Evolutionary conservation across 2,888 invertebrate species (phyloP), one percentile per base, ranked within the genome.

Genomic region (Apamea monoglypha): DNA sequence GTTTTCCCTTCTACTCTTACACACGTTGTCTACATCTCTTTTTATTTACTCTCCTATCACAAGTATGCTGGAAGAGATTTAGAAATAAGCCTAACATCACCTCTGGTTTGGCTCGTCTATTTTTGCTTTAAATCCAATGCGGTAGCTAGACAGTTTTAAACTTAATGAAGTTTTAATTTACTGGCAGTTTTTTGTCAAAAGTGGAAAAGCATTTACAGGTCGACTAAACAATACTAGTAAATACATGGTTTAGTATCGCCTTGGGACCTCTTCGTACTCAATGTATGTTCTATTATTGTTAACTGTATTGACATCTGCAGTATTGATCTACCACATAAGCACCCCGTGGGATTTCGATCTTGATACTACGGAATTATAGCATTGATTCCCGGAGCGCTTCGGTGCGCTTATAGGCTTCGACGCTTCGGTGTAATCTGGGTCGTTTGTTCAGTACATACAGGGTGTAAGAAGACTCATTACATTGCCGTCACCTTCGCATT

Each of bases 251-350:
- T 59, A 66, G 32, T 18, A 64, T 40, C 36, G 6, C 50, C 66
- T n/a, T 29, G 76, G 87, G 67, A 74, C 8, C 21, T 50, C 59
- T 84, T 85, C 76, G 40, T 80, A 76, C 76, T 84, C 80, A 40
- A 74, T 85, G 80, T 83, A 76, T 76, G 63, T 25, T 56, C 75
- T 47, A 84, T 74, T 87, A 85, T 76, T 84, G 87, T 85, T 80
- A 71, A 85, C 61, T 68, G 72, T 87, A 87, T 74, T 87, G 80
- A 84, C 85, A 85, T 75, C 59, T 67, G 59, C 59, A 67, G 73
- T 79, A 80, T 85, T 76, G 84, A 83, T 87, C 61, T 59, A 32
- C 32, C 76, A 61, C 68, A 71, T 87, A 73, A 87, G 47, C 72
- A 56, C 61, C 81, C 44, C 69, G 8, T 80, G 87, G 74, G 81